Conservation (phyloP, 2,797 vertebrate genomes). For the Enteromius afrohamiltoni region DNA sequence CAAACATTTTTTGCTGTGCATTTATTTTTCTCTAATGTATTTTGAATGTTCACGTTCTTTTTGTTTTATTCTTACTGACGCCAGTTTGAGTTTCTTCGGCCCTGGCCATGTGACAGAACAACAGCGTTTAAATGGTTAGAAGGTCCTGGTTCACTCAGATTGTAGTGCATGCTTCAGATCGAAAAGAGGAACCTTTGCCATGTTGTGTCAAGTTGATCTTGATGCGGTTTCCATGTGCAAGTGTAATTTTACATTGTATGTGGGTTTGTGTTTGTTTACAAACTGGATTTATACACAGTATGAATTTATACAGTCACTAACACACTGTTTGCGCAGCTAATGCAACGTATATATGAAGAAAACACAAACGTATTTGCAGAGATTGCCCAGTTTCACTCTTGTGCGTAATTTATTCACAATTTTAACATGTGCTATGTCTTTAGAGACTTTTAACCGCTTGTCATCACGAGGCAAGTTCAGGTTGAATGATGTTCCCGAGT, state of each 20-base stretch:
- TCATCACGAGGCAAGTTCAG: neutral
- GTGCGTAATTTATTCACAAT: constrained; percentile 24
- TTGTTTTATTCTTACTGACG: neutral
- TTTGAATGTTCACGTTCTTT: neutral
- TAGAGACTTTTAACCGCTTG: constrained; percentile 34
- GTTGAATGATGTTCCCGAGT: constrained; percentile 1
- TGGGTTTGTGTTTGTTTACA: constrained; percentile 41
- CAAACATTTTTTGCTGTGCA: neutral
- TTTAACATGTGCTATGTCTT: constrained; percentile 29
- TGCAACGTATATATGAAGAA: constrained; percentile 68
- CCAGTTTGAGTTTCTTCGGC: neutral
- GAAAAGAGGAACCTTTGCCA: constrained; percentile 20
- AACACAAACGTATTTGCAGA: constrained; percentile 59
- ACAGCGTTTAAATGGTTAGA: neutral
- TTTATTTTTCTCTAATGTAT: neutral
- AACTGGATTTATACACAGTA: constrained; percentile 54
- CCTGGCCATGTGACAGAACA: neutral
- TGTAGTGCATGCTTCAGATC: constrained; percentile 40
- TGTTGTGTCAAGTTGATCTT: constrained; percentile 45
- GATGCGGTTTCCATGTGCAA: constrained; percentile 73
- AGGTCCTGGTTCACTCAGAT: constrained; percentile 26
- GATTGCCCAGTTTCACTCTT: constrained; percentile 57
- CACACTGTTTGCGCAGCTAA: constrained; percentile 60
- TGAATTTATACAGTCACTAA: constrained; percentile 66
- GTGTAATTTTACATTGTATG: constrained; percentile 67